Conservation (phyloP, 2,888 invertebrate species). For the Melanchra persicariae region DNA sequence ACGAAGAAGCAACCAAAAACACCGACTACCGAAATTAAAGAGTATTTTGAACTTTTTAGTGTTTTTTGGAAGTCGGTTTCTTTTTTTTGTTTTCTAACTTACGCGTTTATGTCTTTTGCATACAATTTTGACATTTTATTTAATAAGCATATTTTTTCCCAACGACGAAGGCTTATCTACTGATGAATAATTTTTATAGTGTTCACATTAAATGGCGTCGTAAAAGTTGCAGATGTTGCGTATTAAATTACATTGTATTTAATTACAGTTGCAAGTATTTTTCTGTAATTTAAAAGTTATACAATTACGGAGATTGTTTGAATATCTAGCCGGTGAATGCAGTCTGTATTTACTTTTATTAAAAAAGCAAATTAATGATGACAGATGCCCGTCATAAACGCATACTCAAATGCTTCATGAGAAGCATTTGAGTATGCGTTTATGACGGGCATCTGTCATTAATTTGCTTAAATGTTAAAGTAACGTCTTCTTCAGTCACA, state of each 20-base stretch:
- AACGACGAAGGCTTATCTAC: not conserved
- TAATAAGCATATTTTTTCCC: not conserved
- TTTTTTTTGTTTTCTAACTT: not conserved
- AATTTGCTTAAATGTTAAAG: too few species aligned
- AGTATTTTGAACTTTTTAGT: too few species aligned
- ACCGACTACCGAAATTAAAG: too few species aligned
- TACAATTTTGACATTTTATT: not conserved
- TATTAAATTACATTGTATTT: conserved; percentile 25
- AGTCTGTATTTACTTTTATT: not conserved
- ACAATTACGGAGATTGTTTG: conserved; percentile 2
- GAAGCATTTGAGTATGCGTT: conserved; percentile 13
- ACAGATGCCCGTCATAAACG: conserved; percentile 1
- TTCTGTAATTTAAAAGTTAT: conserved; percentile 6
- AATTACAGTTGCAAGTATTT: conserved; percentile 1
- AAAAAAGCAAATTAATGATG: not conserved
- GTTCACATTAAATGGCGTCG: not conserved
- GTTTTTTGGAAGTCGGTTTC: too few species aligned
- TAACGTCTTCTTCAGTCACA: too few species aligned
- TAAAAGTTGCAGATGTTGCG: conserved; percentile 11
- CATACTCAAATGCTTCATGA: conserved; percentile 14
- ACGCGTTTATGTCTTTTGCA: conserved; percentile 46
- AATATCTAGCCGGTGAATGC: conserved; percentile 13
- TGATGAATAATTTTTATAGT: not conserved
- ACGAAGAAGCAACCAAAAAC: too few species aligned
- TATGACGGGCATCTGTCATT: not conserved